Conservation (phyloP, 2,888 invertebrate species). For the Noctua pronuba region DNA sequence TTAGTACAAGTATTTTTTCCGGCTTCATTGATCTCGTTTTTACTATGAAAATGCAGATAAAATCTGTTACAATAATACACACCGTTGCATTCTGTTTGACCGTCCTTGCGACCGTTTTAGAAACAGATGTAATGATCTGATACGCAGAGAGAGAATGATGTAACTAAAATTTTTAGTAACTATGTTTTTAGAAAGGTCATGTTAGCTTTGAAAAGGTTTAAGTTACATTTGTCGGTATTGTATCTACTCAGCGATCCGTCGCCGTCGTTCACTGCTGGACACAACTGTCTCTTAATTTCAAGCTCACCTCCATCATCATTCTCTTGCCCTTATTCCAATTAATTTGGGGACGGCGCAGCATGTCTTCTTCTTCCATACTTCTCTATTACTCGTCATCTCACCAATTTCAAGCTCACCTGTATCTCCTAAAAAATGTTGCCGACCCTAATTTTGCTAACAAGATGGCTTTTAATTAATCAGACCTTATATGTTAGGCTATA, state of each 20-base stretch:
- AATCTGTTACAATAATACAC: slow-evolving; percentile 18
- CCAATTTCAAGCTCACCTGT: background rate
- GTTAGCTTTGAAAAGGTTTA: background rate
- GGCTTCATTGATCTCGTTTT: background rate
- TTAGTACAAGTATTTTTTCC: background rate
- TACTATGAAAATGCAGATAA: slow-evolving; percentile 21
- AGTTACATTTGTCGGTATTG: background rate
- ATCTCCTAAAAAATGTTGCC: background rate
- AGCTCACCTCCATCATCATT: no score
- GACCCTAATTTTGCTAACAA: background rate
- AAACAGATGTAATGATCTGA: slow-evolving; percentile 33
- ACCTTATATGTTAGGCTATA: background rate
- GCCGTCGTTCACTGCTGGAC: no score
- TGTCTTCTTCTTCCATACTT: no score
- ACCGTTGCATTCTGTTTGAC: slow-evolving; percentile 26
- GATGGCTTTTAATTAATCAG: background rate
- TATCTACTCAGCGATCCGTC: background rate
- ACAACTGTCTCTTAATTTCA: background rate
- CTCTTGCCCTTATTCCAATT: no score
- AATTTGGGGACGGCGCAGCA: no score
- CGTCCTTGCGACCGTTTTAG: slow-evolving; percentile 37
- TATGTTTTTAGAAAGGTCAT: background rate
- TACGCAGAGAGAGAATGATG: slow-evolving; percentile 13
- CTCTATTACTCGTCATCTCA: no score
- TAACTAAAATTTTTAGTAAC: background rate